These are phyloP conservation scores for Gopherus flavomarginatus DNA, from an alignment of 2,113 vertebrate genomes.

Conservation along the genomic window DNA sequence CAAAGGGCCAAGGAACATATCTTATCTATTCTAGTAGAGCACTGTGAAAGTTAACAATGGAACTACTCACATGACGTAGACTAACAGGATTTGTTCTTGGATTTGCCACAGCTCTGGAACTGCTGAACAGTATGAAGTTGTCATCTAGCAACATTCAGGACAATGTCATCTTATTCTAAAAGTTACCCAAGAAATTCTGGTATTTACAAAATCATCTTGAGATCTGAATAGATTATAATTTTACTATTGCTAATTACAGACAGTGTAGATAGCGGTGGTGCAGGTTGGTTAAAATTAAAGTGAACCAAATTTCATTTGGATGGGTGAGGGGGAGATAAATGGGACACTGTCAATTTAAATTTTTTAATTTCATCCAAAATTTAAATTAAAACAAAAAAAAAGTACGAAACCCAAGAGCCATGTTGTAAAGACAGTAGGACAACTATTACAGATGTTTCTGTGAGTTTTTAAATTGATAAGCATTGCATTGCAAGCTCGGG, in stretches of 20 bases:
- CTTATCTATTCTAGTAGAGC: background rate
- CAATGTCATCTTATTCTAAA: background rate
- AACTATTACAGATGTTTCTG: background rate
- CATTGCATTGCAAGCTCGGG: background rate
- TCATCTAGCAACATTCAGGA: background rate
- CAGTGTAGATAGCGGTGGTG: background rate
- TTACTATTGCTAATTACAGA: background rate
- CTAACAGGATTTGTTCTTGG: background rate
- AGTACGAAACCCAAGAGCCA: background rate
- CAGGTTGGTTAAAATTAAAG: background rate
- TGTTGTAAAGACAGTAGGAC: background rate
- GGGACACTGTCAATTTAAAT: background rate
- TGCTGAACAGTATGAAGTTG: background rate
- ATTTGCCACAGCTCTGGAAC: background rate
- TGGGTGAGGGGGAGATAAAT: background rate
- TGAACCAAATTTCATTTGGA: background rate
- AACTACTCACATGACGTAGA: background rate
- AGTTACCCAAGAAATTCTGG: background rate
- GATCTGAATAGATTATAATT: background rate
- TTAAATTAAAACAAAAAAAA: background rate
- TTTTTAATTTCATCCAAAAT: background rate
- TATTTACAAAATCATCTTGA: background rate
- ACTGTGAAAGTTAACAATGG: background rate
- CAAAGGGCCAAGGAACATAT: background rate
- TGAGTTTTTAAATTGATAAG: background rate